phyloP scores from a whole-genome alignment of 2,888 invertebrate species.

The Clivina fossor region DNA sequence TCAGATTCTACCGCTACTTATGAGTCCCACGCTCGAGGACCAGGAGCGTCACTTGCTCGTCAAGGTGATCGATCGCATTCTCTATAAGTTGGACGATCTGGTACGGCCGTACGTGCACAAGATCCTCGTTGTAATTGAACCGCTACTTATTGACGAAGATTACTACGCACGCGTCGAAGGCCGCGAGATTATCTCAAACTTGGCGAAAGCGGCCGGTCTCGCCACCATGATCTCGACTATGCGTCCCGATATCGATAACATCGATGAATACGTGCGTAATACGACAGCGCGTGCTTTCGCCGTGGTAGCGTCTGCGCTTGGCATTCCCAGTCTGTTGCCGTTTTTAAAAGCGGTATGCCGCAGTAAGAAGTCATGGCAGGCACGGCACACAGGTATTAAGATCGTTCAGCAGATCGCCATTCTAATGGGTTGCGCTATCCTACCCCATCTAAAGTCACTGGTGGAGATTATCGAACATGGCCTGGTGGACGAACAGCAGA shows the following conservation, averaged over 20 bases:
- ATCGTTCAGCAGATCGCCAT: conserved; percentile 99
- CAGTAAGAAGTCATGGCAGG: conserved; percentile 99
- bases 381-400: conserved; percentile 96
- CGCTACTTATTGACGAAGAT: conserved; percentile 97
- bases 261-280: conserved; percentile 98
- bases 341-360: conserved; percentile 99
- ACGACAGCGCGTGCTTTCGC: conserved; percentile 99
- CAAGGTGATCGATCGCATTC: conserved; percentile 97
- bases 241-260: conserved; percentile 99
- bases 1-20: conserved; percentile 97
- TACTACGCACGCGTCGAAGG: conserved; percentile 99
- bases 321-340: conserved; percentile 95
- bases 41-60: conserved; percentile 98
- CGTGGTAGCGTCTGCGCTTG: conserved; percentile 98
- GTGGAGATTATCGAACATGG: conserved; percentile 99
- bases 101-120: conserved; percentile 99
- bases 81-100: conserved; percentile 97
- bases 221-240: conserved; percentile 99
- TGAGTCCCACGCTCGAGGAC: conserved; percentile 99
- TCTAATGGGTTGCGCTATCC: conserved; percentile 98
- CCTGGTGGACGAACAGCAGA: conserved; percentile 97
- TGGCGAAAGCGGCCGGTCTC: conserved; percentile 98
- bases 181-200: conserved; percentile 97
- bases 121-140: conserved; percentile 98
- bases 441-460: conserved; percentile 95